Evolutionary conservation across 2,797 vertebrate genomes (phyloP), one percentile per base, ranked within the genome.

Genomic region (Gouania willdenowi): DNA sequence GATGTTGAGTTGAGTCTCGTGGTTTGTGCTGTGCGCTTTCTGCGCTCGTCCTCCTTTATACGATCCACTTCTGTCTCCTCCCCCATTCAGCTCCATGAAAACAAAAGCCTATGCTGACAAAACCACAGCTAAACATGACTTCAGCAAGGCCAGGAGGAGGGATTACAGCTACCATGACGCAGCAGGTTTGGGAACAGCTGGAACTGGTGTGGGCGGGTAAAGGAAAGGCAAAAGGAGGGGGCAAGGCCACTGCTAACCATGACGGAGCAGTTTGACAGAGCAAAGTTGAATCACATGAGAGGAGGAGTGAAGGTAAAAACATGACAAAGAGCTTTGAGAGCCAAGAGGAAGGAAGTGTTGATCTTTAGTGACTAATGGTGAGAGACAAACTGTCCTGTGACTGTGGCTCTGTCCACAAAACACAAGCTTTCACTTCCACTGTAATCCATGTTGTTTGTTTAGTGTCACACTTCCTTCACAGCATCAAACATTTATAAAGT

Each of bases 61-160:
- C 0, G 0, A 1, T 21, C 27, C 8, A 37, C 28, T 27, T 26
- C 8, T 31, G 61, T 54, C 77, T 66, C 72, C 79, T 63, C 82
- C 80, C 56, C 40, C 57, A 26, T 30, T 34, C 44, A 34, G 44
- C 58, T 31, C 52, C 57, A 46, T 32, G 36, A 73, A 81, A 85
- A 83, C 77, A 85, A 84, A 81, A 88, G 82, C 58, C 39, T 17
- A 0, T 42, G 21, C 26, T 53, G 47, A 42, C 33, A 30, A 28
- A 53, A 9, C 16, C 33, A 26, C 33, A 20, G 61, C 76, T 66
- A 75, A 87, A 60, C 82, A 59, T 87, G 80, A 86, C 39, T 71
- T 72, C 44, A 50, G 22, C 30, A 28, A 41, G 21, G 46, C 22
- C 2, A 13, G 41, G 5, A 28, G 73, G 68, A 54, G 49, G 52